These are phyloP conservation scores for Taeniopygia guttata DNA, from an alignment of 2,797 vertebrate genomes.

Conservation along the genomic window DNA sequence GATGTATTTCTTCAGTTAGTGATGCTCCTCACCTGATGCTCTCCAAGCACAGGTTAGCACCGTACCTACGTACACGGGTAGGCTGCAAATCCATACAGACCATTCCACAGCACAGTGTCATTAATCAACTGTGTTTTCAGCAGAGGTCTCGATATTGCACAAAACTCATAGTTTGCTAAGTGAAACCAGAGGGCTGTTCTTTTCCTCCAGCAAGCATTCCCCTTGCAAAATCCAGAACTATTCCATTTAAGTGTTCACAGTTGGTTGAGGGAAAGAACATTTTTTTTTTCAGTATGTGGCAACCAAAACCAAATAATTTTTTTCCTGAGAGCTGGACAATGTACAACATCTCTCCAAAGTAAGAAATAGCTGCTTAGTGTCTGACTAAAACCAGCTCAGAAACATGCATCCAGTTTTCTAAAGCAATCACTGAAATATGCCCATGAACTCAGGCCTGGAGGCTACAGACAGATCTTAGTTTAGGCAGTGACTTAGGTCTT, in stretches of 20 bases:
- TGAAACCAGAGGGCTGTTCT: background rate
- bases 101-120: background rate
- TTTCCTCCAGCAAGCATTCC: background rate
- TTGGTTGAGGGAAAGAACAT: background rate
- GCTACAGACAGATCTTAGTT: background rate
- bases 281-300: background rate
- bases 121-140: background rate
- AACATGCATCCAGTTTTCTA: background rate
- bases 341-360: background rate
- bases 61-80: rapidly evolving
- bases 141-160: background rate
- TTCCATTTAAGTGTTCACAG: background rate
- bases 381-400: constrained; percentile 14
- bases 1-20: background rate
- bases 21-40: background rate
- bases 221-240: background rate
- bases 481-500: background rate
- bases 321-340: background rate
- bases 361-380: background rate
- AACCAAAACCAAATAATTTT: background rate
- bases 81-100: background rate
- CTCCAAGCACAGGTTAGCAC: background rate
- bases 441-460: background rate
- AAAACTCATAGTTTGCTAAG: constrained; percentile 24
- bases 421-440: background rate